phyloP scores from a whole-genome alignment of 2,797 vertebrate genomes.

The Rallus crepitans region DNA sequence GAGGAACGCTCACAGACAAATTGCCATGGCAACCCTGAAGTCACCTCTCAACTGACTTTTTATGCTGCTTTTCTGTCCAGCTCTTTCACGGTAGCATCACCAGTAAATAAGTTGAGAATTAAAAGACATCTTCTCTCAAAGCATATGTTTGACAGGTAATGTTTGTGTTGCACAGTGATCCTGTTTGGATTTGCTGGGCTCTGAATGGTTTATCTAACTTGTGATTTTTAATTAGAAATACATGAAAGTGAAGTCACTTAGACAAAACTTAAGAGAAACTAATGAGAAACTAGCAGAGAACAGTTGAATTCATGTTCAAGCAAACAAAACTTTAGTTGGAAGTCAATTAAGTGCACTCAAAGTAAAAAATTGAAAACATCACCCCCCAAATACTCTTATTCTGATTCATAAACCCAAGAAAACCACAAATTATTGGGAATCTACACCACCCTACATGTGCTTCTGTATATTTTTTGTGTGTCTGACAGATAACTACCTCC shows the following conservation, averaged over 20 bases:
- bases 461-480: not conserved
- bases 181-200: not conserved
- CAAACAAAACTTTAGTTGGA: not conserved
- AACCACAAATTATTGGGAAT: not conserved
- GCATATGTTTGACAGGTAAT: not conserved
- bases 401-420: not conserved
- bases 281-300: not conserved
- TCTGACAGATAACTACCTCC: not conserved
- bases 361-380: not conserved
- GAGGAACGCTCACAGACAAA: not conserved
- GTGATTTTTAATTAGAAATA: not conserved
- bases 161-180: not conserved
- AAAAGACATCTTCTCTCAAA: not conserved
- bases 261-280: not conserved
- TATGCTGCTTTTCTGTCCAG: conserved; percentile 32
- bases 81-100: not conserved
- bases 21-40: conserved; percentile 63
- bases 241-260: not conserved
- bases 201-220: not conserved
- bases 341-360: not conserved
- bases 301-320: not conserved
- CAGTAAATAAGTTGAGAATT: conserved; percentile 17
- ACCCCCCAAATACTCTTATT: not conserved
- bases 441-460: not conserved
- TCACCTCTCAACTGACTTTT: conserved; percentile 33